phyloP scores from a whole-genome alignment of 2,113 vertebrate genomes.

The Paradisaea rubra region DNA sequence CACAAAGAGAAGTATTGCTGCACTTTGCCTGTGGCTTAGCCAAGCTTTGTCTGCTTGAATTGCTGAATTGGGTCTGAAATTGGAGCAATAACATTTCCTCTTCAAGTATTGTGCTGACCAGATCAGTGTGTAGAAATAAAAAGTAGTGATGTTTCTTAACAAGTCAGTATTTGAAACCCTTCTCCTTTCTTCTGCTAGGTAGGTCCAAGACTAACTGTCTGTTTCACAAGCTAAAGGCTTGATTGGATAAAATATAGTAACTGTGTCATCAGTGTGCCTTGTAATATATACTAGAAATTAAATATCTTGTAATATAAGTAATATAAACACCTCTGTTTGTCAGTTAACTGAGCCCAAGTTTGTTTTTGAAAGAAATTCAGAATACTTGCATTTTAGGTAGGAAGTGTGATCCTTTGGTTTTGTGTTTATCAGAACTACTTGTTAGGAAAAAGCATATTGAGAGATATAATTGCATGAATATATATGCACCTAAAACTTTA shows the following conservation, averaged over 20 bases:
- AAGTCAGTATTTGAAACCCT: not conserved
- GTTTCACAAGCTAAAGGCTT: not conserved
- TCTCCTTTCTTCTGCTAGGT: not conserved
- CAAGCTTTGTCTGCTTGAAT: not conserved
- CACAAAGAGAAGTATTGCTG: not conserved
- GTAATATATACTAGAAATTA: not conserved
- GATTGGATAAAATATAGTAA: not conserved
- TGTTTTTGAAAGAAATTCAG: not conserved
- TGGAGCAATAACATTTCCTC: not conserved
- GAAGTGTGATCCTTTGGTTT: not conserved
- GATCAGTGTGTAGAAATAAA: not conserved
- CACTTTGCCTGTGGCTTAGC: not conserved
- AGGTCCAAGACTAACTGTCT: not conserved
- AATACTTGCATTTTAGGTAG: not conserved
- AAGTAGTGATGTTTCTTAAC: not conserved
- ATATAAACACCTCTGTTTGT: not conserved
- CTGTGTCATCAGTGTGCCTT: not conserved
- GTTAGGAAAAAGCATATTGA: not conserved
- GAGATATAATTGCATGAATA: not conserved
- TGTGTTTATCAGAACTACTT: not conserved
- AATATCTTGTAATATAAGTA: not conserved
- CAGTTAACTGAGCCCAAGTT: not conserved
- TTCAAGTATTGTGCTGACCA: not conserved
- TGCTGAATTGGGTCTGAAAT: constrained; percentile 6
- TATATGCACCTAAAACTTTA: not conserved